Conservation (phyloP, 2,113 vertebrate species). For the Campylomormyrus numenius region DNA sequence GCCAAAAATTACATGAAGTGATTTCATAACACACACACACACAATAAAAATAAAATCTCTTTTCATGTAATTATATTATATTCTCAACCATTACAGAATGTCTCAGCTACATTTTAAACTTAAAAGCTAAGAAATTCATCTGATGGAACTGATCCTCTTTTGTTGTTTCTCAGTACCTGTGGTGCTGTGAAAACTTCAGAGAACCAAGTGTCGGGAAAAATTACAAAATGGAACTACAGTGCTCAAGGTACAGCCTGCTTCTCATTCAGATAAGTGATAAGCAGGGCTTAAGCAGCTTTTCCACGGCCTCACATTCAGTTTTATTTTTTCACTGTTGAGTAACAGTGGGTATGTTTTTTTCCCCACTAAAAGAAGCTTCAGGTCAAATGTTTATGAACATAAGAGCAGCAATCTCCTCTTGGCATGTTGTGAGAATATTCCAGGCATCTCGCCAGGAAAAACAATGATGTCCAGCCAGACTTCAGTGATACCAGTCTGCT, state of each 20-base stretch:
- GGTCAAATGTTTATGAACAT: constrained; percentile 18
- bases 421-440: constrained; percentile 22
- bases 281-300: background rate
- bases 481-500: constrained; percentile 24
- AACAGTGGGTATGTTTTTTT: background rate
- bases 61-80: background rate
- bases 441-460: constrained; percentile 44
- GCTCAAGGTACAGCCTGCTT: background rate
- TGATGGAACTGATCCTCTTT: background rate
- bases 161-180: background rate
- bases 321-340: background rate
- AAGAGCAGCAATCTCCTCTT: constrained; percentile 4
- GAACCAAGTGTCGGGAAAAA: background rate
- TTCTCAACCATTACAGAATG: background rate
- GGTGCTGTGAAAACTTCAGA: background rate
- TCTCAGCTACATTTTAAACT: background rate
- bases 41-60: background rate
- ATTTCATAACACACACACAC: background rate
- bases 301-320: background rate
- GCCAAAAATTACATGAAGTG: background rate
- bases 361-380: constrained; percentile 11
- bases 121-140: background rate
- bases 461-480: constrained; percentile 22
- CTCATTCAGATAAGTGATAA: background rate
- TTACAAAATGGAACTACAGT: background rate